Evolutionary conservation across 2,113 vertebrate species (phyloP).

Genomic region (Amia ocellicauda): DNA sequence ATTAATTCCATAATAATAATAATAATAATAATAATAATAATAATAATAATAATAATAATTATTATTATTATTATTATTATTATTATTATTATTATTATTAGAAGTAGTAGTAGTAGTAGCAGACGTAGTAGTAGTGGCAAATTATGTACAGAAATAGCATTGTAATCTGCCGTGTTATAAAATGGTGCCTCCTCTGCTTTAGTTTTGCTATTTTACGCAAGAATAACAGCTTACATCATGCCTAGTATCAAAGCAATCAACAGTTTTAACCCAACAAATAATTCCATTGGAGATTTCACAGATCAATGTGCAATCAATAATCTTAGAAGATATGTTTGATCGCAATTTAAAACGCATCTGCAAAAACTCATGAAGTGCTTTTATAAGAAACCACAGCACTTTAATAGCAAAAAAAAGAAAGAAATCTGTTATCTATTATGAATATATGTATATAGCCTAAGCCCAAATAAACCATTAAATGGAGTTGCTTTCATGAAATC

Average conservation of each 20-base stretch:
- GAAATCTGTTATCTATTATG: too few relatives aligned
- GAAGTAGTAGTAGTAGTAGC: too few relatives aligned
- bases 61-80: too few relatives aligned
- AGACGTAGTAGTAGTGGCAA: too few relatives aligned
- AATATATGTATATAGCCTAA: conserved; percentile 42
- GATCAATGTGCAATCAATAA: not conserved
- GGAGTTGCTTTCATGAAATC: conserved; percentile 59
- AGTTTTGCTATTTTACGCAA: too few relatives aligned
- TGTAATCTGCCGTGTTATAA: too few relatives aligned
- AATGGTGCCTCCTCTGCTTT: too few relatives aligned
- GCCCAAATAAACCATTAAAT: conserved; percentile 58
- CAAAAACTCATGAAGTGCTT: not conserved
- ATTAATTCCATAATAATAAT: too few relatives aligned
- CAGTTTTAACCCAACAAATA: not conserved
- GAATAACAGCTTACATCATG: not conserved
- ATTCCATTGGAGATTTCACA: not conserved
- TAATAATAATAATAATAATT: too few relatives aligned
- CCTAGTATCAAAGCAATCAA: not conserved
- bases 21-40: too few relatives aligned
- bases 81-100: too few relatives aligned
- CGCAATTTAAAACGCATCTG: not conserved
- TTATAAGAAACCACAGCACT: not conserved
- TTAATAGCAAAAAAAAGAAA: conserved; percentile 4
- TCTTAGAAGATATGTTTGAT: not conserved
- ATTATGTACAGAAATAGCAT: too few relatives aligned